Conservation (phyloP, 2,113 vertebrate species). For the Macaca nemestrina region DNA sequence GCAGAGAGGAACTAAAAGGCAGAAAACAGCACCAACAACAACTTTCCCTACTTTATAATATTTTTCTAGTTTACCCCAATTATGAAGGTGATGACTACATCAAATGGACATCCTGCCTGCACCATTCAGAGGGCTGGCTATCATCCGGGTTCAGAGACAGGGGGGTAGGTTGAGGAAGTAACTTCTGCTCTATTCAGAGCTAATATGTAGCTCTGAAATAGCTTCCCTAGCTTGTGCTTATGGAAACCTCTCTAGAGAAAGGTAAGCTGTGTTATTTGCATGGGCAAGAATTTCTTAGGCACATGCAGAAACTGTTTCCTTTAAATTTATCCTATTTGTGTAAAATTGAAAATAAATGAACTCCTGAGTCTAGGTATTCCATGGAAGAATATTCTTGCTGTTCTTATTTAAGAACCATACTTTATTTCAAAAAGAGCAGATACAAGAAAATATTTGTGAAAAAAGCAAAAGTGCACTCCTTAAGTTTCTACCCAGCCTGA, state of each 20-base stretch:
- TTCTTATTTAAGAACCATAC: neutral
- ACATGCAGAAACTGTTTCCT: constrained; percentile 15
- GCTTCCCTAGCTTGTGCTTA: neutral
- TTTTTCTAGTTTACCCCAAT: neutral
- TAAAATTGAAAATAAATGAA: constrained; percentile 58
- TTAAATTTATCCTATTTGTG: constrained; percentile 44
- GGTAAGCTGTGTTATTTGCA: neutral
- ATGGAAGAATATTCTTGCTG: constrained; percentile 46
- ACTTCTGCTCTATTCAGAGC: neutral
- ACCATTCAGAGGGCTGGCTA: neutral
- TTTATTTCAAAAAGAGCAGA: constrained; percentile 24
- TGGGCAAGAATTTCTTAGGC: neutral
- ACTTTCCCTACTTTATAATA: neutral
- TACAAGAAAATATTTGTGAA: constrained; percentile 47
- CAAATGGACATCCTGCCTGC: neutral
- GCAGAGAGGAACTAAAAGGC: neutral
- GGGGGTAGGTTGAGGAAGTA: neutral
- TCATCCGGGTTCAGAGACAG: neutral
- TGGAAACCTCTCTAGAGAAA: constrained; percentile 21
- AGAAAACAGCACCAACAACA: neutral
- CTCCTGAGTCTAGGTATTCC: neutral
- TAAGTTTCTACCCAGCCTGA: neutral
- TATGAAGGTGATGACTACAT: neutral
- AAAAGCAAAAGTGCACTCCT: neutral
- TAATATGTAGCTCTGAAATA: neutral